Base-by-base conservation (phyloP, 2,113 vertebrate genomes). In the Odocoileus hemionus region DNA sequence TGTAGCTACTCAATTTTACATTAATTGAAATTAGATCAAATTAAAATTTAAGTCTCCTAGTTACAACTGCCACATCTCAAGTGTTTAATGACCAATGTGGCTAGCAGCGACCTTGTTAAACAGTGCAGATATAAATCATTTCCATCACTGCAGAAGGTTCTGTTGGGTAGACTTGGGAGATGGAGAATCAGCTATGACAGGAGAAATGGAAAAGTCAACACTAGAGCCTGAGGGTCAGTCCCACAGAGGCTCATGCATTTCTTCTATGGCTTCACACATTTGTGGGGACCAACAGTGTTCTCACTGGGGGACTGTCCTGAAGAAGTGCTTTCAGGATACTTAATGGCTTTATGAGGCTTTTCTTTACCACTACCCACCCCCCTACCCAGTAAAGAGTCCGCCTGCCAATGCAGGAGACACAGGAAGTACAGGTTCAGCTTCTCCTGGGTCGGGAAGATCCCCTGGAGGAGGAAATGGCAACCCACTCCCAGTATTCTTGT, bases 201-300 rank as follows among this genome's bases (percentile, higher is more conserved):
- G 82, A 80, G 39, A 95, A 58, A 87, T 1, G 90, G 52, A 17
- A 26, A 87, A 57, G 15, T 67, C 21, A 15, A 45, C 10, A 23
- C n/a, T 25, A 45, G 43, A 43, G 25, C 45, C 19, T 0, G 10
- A 36, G 10, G 7, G 30, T 39, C 36, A 26, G 1, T 43, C 52
- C 67, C 64, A 19, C 2, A 7, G 21, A 82, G 3, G 4, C 6
- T 11, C 0, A 0, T 36, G 60, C 55, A 57, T 30, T 45, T 45
- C 21, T 1, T 30, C 76, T n/a, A 47, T 3, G 52, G 25, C 58
- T 47, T 43, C 25, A 30, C 7, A 16, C n/a, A 52, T 7, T 7
- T 8, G 36, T 19, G 60, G 39, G 39, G 28, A 17, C 55, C 43
- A 16, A 79, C 1, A 28, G 14, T 57, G 17, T 43, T 90, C 57